These are phyloP conservation scores for Carpatolechia fugitivella DNA, from an alignment of 2,888 invertebrate species.

Conservation along the genomic window DNA sequence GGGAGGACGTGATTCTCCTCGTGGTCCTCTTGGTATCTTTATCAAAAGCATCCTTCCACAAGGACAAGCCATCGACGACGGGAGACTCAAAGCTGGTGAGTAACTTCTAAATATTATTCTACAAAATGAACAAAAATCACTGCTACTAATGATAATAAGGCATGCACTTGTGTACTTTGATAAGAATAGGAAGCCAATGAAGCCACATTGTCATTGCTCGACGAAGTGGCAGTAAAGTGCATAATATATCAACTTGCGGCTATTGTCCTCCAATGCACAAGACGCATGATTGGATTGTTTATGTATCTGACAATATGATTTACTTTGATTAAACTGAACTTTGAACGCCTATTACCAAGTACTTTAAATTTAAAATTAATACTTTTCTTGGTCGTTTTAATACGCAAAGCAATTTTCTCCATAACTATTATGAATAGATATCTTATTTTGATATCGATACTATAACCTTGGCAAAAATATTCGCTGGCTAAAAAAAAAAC, in stretches of 20 bases:
- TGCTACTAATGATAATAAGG: conserved; percentile 22
- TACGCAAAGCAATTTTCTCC: too few relatives aligned
- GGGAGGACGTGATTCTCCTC: conserved; percentile 91
- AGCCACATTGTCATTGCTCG: conserved; percentile 43
- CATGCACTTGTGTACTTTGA: conserved; percentile 51
- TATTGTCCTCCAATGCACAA: conserved; percentile 33
- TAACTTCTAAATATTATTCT: conserved; percentile 18
- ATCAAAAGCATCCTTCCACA: conserved; percentile 90
- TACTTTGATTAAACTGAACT: conserved; percentile 21
- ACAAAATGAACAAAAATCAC: not conserved
- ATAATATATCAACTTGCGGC: conserved; percentile 35
- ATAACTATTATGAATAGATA: too few relatives aligned
- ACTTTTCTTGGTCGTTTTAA: too few relatives aligned
- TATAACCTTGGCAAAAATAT: too few relatives aligned
- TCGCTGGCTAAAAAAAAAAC: too few relatives aligned
- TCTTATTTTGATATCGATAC: too few relatives aligned
- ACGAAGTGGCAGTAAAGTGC: conserved; percentile 40
- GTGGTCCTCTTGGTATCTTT: conserved; percentile 91
- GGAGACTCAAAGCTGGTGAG: conserved; percentile 88
- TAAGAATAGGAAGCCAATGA: conserved; percentile 51
- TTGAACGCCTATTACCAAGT: not conserved
- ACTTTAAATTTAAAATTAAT: too few relatives aligned
- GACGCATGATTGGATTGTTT: conserved; percentile 37
- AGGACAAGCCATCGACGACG: conserved; percentile 91
- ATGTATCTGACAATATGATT: conserved; percentile 22